phyloP scores from a whole-genome alignment of 2,113 vertebrate species.

The Struthidea cinerea region DNA sequence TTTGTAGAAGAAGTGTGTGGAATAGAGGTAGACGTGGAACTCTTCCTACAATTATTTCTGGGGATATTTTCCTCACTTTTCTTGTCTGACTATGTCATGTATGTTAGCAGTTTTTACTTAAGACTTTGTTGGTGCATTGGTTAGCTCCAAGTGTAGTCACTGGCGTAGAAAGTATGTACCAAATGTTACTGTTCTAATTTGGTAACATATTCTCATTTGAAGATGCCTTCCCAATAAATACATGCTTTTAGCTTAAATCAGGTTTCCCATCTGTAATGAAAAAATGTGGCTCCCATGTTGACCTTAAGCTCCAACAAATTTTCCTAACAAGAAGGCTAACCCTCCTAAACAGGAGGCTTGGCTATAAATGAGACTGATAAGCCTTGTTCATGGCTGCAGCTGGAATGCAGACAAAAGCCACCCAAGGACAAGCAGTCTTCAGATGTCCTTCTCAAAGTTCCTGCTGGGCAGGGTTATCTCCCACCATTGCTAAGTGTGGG shows the following conservation, averaged over 20 bases:
- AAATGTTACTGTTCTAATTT: neutral
- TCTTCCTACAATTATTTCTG: neutral
- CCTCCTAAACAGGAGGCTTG: neutral
- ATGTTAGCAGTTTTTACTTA: neutral
- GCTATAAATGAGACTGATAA: neutral
- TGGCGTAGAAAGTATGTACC: accelerated
- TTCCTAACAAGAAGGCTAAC: neutral
- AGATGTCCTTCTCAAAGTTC: neutral
- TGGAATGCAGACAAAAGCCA: neutral
- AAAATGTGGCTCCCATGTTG: neutral
- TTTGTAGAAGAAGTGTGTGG: neutral
- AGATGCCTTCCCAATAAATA: neutral
- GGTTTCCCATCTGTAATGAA: neutral
- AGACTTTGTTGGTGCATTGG: neutral
- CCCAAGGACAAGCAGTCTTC: neutral
- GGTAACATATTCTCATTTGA: neutral
- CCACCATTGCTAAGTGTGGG: neutral
- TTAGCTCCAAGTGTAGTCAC: neutral
- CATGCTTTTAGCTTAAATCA: neutral
- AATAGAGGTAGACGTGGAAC: neutral
- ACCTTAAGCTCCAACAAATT: neutral
- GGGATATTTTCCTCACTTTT: neutral
- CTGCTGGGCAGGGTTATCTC: neutral
- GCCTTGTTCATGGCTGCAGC: neutral
- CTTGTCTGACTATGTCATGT: neutral